Conservation (phyloP, 1,140 invertebrate species). For the Pseudomyrmex cubaensis region DNA sequence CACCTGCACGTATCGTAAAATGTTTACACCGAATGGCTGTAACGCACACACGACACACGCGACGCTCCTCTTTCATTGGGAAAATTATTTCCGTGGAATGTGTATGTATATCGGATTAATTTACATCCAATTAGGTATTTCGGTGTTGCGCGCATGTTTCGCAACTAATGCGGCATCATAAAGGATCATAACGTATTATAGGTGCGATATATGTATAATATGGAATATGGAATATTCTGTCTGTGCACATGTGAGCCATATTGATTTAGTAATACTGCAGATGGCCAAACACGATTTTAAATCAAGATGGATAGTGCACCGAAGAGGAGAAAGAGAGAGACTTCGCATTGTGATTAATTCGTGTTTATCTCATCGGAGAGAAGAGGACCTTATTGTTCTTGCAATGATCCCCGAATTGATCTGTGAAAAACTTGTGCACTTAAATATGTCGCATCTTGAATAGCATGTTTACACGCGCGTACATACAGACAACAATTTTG, state of each 20-base stretch:
- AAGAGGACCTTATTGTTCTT: background rate
- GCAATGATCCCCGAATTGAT: background rate
- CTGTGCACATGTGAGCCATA: slow-evolving; percentile 9
- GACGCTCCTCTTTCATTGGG: background rate
- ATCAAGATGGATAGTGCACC: slow-evolving; percentile 37
- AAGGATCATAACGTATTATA: slow-evolving; percentile 40
- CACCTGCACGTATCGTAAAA: slow-evolving; percentile 10
- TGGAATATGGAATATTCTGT: background rate
- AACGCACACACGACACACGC: no score
- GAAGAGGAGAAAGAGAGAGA: background rate
- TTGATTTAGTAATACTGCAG: slow-evolving; percentile 49
- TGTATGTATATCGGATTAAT: slow-evolving; percentile 29
- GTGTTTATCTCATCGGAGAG: slow-evolving; percentile 11
- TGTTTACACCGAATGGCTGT: background rate
- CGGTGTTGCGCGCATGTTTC: background rate
- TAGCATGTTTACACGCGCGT: background rate
- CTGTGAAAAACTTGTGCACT: background rate
- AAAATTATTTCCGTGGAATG: background rate
- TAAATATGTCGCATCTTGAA: background rate
- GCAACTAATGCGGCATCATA: slow-evolving; percentile 34
- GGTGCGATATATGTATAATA: slow-evolving; percentile 15
- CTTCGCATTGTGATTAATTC: slow-evolving; percentile 19
- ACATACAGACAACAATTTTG: background rate
- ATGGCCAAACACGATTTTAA: slow-evolving; percentile 46
- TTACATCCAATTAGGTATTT: slow-evolving; percentile 46